These are phyloP conservation scores for Onychomys leucogaster DNA, from an alignment of 2,797 vertebrate species.

Conservation along the genomic window DNA sequence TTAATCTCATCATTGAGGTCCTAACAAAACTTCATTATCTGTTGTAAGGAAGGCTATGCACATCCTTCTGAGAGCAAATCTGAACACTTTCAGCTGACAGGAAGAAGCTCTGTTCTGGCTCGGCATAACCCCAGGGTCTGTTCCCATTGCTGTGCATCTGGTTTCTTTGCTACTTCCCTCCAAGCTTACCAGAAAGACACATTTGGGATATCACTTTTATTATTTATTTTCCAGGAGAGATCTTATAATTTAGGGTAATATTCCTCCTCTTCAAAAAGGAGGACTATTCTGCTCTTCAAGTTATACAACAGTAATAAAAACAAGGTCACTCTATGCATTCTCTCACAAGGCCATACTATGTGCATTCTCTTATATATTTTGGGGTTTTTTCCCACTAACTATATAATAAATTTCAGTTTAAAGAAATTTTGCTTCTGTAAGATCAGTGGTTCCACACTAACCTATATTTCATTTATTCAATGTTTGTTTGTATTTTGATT, in stretches of 20 bases:
- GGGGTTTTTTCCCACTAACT: neutral
- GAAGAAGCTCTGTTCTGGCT: neutral
- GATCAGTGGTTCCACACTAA: neutral
- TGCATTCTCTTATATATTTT: neutral
- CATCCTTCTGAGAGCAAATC: neutral
- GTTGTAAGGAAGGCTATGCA: neutral
- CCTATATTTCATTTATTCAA: neutral
- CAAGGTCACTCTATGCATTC: neutral
- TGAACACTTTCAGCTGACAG: neutral
- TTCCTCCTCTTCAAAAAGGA: neutral
- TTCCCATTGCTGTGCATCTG: neutral
- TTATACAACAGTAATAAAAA: neutral
- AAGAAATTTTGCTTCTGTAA: neutral
- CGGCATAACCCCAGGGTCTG: neutral
- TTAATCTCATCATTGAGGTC: neutral
- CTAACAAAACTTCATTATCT: neutral
- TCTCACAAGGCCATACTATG: neutral
- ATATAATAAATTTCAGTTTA: neutral
- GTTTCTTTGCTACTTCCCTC: neutral
- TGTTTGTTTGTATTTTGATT: neutral
- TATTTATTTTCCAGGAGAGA: neutral
- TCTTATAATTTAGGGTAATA: neutral
- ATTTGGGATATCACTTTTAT: neutral
- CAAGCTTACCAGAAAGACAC: neutral
- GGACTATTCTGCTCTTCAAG: neutral